Conservation (phyloP, 2,113 vertebrate genomes). For the Bos taurus region DNA sequence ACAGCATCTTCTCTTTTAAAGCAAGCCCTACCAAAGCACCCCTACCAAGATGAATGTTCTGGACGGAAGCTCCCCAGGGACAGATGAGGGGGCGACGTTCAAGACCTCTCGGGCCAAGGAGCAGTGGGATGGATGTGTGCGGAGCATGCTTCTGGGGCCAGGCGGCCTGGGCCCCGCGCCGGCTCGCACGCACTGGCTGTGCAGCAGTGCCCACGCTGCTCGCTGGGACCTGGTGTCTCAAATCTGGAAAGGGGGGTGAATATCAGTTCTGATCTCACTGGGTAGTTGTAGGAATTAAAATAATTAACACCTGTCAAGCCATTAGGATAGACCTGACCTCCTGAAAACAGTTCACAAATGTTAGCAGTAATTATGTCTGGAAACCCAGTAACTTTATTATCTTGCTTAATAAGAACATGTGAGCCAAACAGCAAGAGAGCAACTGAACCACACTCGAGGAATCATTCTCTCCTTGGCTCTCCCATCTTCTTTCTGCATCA, state of each 20-base stretch:
- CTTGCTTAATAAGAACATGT: background rate
- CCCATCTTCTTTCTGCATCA: background rate
- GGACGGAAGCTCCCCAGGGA: background rate
- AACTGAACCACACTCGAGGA: background rate
- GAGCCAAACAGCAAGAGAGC: background rate
- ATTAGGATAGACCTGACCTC: background rate
- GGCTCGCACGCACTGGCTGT: background rate
- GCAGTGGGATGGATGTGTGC: rapidly evolving
- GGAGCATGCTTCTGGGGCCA: background rate
- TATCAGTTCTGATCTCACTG: background rate
- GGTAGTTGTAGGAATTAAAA: background rate
- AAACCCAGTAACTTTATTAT: background rate
- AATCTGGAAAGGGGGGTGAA: background rate
- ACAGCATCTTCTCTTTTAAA: background rate
- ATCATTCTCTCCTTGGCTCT: background rate
- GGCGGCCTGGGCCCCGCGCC: background rate
- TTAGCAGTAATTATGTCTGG: background rate
- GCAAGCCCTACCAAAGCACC: background rate
- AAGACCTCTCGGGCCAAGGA: background rate
- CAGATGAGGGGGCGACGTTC: background rate
- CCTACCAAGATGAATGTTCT: background rate
- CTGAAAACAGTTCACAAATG: background rate
- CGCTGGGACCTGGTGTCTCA: background rate
- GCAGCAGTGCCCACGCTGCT: background rate
- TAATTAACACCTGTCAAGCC: background rate